Percentiles rank a stretch among this genome's conserved stretches.
Evolutionary conservation across 2,113 vertebrate genomes (phyloP).

Genomic region (Pedetes capensis): DNA sequence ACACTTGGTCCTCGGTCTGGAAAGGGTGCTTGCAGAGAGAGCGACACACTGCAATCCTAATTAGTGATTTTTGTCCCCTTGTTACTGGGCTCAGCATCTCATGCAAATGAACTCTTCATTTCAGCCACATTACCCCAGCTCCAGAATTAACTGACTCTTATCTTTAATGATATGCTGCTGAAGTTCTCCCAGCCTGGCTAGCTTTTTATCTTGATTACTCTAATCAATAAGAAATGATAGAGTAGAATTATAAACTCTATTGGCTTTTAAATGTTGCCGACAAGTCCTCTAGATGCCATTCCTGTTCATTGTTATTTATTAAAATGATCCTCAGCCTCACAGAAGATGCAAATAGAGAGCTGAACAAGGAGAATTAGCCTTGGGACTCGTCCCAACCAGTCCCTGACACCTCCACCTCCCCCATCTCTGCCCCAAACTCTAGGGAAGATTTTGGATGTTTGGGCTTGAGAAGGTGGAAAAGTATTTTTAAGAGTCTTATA

Average conservation of each 20-base stretch:
- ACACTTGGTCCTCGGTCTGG: slow-evolving; percentile 82
- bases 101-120: slow-evolving; percentile 96
- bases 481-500: neutral
- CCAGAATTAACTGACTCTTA: slow-evolving; percentile 94
- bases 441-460: slow-evolving; percentile 39
- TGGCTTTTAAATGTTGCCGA: slow-evolving; percentile 89
- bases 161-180: slow-evolving; percentile 91
- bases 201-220: slow-evolving; percentile 92
- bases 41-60: slow-evolving; percentile 91
- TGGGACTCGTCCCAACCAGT: neutral
- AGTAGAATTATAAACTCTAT: slow-evolving; percentile 91
- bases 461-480: neutral
- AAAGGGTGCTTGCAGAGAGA: slow-evolving; percentile 89
- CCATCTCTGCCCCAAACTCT: neutral
- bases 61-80: slow-evolving; percentile 99
- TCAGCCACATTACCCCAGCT: slow-evolving; percentile 88
- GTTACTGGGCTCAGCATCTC: slow-evolving; percentile 91
- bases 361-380: slow-evolving; percentile 57
- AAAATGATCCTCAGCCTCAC: slow-evolving; percentile 84
- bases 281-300: slow-evolving; percentile 86
- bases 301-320: slow-evolving; percentile 87
- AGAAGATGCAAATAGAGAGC: slow-evolving; percentile 80
- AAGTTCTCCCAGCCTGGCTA: slow-evolving; percentile 89
- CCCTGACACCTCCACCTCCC: neutral
- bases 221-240: slow-evolving; percentile 93